Percentiles rank a stretch among this genome's conserved stretches.
Conservation (phyloP, 1,140 invertebrate species). For the Bradynema listronoti region DNA sequence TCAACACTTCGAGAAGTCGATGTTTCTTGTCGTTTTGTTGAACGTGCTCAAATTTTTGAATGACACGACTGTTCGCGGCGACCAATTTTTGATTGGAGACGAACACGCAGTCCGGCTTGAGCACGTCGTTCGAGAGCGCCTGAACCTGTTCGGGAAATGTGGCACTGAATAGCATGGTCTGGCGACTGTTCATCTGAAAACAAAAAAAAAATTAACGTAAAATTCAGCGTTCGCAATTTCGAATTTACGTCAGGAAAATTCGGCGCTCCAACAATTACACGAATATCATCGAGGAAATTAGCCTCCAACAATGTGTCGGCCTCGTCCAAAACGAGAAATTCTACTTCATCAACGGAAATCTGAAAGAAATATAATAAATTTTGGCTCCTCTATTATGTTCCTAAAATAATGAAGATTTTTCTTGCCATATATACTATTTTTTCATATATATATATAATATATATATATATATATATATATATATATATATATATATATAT, state of each 20-base stretch:
- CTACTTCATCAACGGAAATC: constrained; percentile 66
- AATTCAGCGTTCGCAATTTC: background rate
- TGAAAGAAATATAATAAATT: constrained; percentile 14
- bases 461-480: no score
- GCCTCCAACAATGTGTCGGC: constrained; percentile 88
- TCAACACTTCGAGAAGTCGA: constrained; percentile 58
- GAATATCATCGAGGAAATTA: constrained; percentile 43
- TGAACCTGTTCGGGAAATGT: constrained; percentile 62
- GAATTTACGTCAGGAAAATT: constrained; percentile 34
- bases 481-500: no score
- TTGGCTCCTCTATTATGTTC: no score
- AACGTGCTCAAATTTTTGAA: constrained; percentile 71
- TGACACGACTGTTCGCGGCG: constrained; percentile 68
- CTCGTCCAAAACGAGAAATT: constrained; percentile 83
- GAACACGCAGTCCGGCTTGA: constrained; percentile 54
- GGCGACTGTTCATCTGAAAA: constrained; percentile 56
- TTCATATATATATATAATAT: no score
- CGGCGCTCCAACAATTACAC: constrained; percentile 13
- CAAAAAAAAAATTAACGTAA: background rate
- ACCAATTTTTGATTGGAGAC: constrained; percentile 35
- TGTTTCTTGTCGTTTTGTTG: constrained; percentile 70
- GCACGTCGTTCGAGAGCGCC: constrained; percentile 20
- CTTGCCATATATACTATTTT: no score
- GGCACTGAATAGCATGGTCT: constrained; percentile 63
- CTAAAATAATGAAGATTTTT: no score